Evolutionary conservation across 2,888 invertebrate species (phyloP), one percentile per base, ranked within the genome.

Genomic region (Cephus pulcher): DNA sequence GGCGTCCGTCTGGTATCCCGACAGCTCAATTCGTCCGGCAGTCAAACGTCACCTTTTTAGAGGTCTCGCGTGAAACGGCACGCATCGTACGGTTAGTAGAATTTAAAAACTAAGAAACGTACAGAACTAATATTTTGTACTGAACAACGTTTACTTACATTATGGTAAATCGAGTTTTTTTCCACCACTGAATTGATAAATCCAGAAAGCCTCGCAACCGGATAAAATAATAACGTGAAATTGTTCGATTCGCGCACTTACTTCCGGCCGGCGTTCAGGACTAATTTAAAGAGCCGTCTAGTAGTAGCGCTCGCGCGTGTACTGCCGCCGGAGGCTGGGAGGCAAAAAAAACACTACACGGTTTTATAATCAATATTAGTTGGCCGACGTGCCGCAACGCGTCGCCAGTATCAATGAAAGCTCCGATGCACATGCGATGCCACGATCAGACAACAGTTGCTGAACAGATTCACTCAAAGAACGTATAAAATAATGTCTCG

Each of bases 291-390:
- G 71, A 71, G 71, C 71, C 71, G 32, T 33, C 71, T 71, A 23
- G 71, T 34, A 71, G 33, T 37, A 74, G 34, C 34, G 74, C 74
- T 37, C 34, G 74, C 79, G 79, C 79, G 79, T 79, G 79, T 75
- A 79, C 79, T 77, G 76, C 79, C 79, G 79, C 76, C 76, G 70
- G 74, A 76, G 76, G 79, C 73, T 76, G 74, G 74, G 79, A 79
- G 79, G 73, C 34, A 32, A 80, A 69, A 75, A 78, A 80, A 80
- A 81, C 80, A 80, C 82, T 77, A 74, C 79, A 80, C 82, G 86
- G 87, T 89, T 89, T 89, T 87, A 87, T 86, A 89, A 90, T 90
- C 90, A 88, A 90, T 90, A 90, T 88, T 89, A 87, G 89, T 89
- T 86, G 85, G 80, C 81, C 80, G 82, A 80, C 82, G 79, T 84